Base-by-base conservation (phyloP, 1,140 invertebrate genomes). In the Scaptomyza montana region DNA sequence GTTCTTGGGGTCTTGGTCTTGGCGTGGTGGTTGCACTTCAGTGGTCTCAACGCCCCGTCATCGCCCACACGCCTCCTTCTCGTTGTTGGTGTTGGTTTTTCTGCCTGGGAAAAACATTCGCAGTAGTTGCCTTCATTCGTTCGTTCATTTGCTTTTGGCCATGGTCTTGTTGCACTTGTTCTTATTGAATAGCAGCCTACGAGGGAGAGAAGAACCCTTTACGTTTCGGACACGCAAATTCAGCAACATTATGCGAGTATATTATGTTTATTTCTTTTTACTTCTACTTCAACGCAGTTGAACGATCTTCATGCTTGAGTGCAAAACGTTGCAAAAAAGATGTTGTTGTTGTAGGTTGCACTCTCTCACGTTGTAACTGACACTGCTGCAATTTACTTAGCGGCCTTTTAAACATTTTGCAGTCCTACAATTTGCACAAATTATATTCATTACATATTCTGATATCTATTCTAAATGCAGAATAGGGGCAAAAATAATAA, bases 301-400 rank as follows among this genome's bases (percentile, higher is more conserved):
- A 87, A 87, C 53, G 84, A 80, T 87, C 84, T 89, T 87, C 80
- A 89, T 47, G 84, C 59, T 77, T 66, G 76, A 76, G 71, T 74
- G 78, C 61, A 53, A 43, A 43, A 66, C n/a, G 39, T 43, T 43
- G 39, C 39, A 43, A n/a, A 43, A 43, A n/a, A n/a, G 12, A 9
- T n/a, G 39, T n/a, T 46, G 30, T 28, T 57, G 62, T 21, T 56
- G 55, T 7, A 19, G 16, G 19, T 13, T 7, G 0, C n/a, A 16
- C 12, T 19, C 30, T 74, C 67, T 63, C 67, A 71, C 61, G 67
- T 69, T 89, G 82, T 87, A 87, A 72, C 80, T 62, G 80, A 84
- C 60, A 84, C 80, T 77, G 68, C 30, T 33, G 33, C n/a, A 78
- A 84, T 84, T 85, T 72, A 71, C 85, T 85, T 72, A 67, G 57